Conservation (phyloP, 2,888 invertebrate genomes). For the Theristus sp. region DNA sequence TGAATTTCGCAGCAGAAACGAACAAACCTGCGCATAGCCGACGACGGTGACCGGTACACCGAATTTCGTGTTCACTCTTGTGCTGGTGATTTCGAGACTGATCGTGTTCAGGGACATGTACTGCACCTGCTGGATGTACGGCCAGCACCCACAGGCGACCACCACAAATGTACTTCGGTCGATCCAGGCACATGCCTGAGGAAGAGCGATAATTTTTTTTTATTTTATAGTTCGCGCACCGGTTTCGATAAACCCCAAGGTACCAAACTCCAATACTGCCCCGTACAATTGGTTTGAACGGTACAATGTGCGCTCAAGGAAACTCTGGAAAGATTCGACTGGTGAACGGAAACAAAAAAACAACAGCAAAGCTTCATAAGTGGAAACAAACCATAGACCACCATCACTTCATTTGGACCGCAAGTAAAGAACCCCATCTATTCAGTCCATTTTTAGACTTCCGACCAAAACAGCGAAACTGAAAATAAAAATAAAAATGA, state of each 20-base stretch:
- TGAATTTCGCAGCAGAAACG: background rate
- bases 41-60: conserved; percentile 92
- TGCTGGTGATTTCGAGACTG: conserved; percentile 86
- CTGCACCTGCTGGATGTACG: conserved; percentile 47
- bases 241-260: background rate
- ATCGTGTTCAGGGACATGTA: conserved; percentile 80
- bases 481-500: no score
- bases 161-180: conserved; percentile 78
- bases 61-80: conserved; percentile 83
- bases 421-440: background rate
- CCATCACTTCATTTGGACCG: background rate
- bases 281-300: no score
- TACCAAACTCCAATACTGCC: background rate
- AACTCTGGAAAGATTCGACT: no score
- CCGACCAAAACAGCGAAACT: no score
- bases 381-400: background rate
- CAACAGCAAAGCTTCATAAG: no score
- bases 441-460: no score
- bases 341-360: no score
- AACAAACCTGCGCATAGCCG: conserved; percentile 78
- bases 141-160: conserved; percentile 95
- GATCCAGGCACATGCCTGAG: conserved; percentile 67
- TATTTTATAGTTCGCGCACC: background rate
- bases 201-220: background rate
- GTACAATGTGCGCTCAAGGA: no score